Evolutionary conservation across 2,113 vertebrate genomes (phyloP).

Genomic region (Phyllostomus hastatus): DNA sequence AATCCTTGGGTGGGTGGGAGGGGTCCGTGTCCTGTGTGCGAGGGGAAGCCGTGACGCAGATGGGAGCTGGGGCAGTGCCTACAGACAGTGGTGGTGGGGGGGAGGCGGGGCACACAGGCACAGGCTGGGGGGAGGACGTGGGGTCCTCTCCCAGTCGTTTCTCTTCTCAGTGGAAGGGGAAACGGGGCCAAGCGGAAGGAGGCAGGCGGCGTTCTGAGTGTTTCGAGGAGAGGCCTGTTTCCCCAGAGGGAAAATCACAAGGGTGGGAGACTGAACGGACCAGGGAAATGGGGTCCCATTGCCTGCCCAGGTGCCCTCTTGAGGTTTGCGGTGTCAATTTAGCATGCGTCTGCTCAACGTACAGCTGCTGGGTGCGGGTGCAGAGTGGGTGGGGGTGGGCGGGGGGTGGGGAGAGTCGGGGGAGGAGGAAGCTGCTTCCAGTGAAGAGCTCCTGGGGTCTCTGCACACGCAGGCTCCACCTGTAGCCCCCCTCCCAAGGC

Average conservation of each 20-base stretch:
- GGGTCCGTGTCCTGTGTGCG: rapidly evolving
- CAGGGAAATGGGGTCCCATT: neutral
- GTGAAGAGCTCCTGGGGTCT: neutral
- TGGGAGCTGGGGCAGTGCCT: rapidly evolving
- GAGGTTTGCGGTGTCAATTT: neutral
- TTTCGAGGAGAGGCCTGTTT: neutral
- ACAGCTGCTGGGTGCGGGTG: neutral
- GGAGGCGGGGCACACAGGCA: neutral
- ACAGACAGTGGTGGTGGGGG: too few species aligned
- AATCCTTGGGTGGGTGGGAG: neutral
- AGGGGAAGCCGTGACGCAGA: neutral
- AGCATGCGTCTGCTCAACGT: neutral
- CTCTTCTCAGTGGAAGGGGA: neutral
- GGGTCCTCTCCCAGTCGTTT: neutral
- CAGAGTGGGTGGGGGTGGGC: neutral
- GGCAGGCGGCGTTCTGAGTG: neutral
- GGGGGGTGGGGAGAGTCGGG: neutral
- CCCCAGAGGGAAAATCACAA: neutral
- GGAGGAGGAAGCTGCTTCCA: neutral
- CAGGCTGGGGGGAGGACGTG: neutral
- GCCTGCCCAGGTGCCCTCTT: neutral
- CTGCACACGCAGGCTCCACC: neutral
- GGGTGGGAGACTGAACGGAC: neutral
- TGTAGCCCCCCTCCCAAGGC: too few species aligned
- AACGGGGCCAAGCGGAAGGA: neutral